Conservation (phyloP, 2,797 vertebrate genomes). For the Enoplosus armatus region DNA sequence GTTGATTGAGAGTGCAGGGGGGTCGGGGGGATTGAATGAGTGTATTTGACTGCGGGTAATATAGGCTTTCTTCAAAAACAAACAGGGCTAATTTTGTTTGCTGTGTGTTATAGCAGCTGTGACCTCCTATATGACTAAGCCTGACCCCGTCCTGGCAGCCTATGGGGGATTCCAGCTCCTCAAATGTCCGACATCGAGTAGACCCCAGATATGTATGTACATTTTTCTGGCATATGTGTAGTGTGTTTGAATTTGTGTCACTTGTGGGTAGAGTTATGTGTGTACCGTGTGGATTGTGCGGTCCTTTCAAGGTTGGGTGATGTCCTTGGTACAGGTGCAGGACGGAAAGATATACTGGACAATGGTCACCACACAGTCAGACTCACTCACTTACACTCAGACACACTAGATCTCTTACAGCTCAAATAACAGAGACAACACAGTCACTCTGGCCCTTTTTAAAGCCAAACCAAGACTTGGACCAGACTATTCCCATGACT, state of each 20-base stretch:
- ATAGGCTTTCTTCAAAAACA: constrained; percentile 78
- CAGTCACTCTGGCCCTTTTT: constrained; percentile 63
- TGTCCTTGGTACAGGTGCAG: constrained; percentile 69
- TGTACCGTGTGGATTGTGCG: constrained; percentile 17
- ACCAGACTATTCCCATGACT: constrained; percentile 76
- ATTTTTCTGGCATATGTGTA: background rate
- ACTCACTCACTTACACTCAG: constrained; percentile 30
- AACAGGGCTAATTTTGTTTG: constrained; percentile 79
- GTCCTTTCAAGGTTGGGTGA: constrained; percentile 41
- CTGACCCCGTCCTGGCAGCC: constrained; percentile 52
- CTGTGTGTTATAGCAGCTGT: constrained; percentile 81
- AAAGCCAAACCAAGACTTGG: constrained; percentile 77
- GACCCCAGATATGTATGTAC: constrained; percentile 11
- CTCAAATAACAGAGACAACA: constrained; percentile 69
- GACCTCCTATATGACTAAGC: constrained; percentile 70
- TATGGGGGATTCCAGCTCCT: constrained; percentile 61
- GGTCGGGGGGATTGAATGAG: constrained; percentile 48
- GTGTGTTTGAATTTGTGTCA: constrained; percentile 22
- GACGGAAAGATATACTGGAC: constrained; percentile 63
- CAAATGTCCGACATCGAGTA: constrained; percentile 44
- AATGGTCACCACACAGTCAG: constrained; percentile 48
- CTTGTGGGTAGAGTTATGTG: background rate
- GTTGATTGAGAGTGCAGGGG: constrained; percentile 60
- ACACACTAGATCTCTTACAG: constrained; percentile 50
- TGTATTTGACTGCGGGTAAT: constrained; percentile 77